phyloP scores from a whole-genome alignment of 2,888 invertebrate genomes.

The Cremastobaeus sp. region DNA sequence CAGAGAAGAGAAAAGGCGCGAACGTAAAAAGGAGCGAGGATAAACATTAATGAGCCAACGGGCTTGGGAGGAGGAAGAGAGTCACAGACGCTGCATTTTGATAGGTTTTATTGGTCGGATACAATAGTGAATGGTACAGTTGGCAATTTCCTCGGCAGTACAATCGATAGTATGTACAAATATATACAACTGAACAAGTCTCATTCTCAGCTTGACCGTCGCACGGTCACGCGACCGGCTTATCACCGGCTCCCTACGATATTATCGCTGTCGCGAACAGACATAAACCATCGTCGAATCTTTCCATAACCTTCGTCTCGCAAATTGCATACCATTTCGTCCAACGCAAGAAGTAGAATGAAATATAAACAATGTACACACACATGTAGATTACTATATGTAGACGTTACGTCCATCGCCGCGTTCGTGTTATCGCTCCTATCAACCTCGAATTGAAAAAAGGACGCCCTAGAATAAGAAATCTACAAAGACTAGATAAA shows the following conservation, averaged over 20 bases:
- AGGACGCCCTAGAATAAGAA: constrained; percentile 44
- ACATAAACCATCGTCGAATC: constrained; percentile 30
- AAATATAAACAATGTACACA: constrained; percentile 24
- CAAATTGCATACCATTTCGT: constrained; percentile 28
- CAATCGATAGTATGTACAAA: constrained; percentile 73
- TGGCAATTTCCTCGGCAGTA: constrained; percentile 70
- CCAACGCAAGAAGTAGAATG: neutral
- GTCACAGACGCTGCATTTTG: constrained; percentile 52
- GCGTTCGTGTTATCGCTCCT: constrained; percentile 26
- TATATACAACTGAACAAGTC: constrained; percentile 70
- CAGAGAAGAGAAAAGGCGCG: no score
- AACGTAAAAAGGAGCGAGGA: no score
- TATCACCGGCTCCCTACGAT: constrained; percentile 48
- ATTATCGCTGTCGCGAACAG: constrained; percentile 47
- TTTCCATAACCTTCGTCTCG: constrained; percentile 26
- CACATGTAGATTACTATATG: constrained; percentile 36
- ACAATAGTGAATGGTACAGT: constrained; percentile 74
- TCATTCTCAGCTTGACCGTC: constrained; percentile 31
- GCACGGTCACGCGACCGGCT: constrained; percentile 43
- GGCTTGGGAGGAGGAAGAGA: no score
- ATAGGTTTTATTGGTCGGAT: constrained; percentile 74
- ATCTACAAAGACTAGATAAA: constrained; percentile 69
- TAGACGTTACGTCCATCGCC: constrained; percentile 19
- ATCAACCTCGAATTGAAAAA: constrained; percentile 39
- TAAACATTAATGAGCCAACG: no score